A percentile compares a stretch with the other conserved stretches of the same genome.
phyloP scores from a whole-genome alignment of 2,888 invertebrate species.

The Zaprionus bogoriensis region DNA sequence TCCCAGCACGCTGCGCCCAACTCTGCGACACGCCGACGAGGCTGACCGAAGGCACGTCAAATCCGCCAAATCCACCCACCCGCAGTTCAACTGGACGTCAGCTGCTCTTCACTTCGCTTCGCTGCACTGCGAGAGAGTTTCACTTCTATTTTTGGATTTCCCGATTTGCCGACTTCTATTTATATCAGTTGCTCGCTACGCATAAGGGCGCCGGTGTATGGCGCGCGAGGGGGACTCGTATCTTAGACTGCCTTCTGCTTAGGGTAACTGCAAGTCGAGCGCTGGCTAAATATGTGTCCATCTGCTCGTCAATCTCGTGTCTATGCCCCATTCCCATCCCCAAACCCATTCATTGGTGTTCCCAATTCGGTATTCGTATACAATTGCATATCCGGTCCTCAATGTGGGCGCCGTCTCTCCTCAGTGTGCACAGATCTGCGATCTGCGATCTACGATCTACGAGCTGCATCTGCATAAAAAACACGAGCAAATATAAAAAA shows the following conservation, averaged over 20 bases:
- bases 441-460: too few relatives aligned
- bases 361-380: slow-evolving; percentile 58
- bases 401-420: slow-evolving; percentile 69
- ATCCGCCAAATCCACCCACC: slow-evolving; percentile 7
- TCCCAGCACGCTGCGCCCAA: slow-evolving; percentile 14
- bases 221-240: too few relatives aligned
- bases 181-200: background rate
- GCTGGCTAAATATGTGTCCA: slow-evolving; percentile 53
- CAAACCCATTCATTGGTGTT: slow-evolving; percentile 32
- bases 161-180: background rate
- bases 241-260: too few relatives aligned
- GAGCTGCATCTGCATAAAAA: slow-evolving; percentile 13
- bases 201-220: background rate
- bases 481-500: slow-evolving; percentile 1
- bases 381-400: slow-evolving; percentile 75
- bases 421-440: slow-evolving; percentile 8
- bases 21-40: too few relatives aligned
- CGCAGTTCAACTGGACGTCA: background rate
- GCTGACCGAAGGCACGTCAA: slow-evolving; percentile 43
- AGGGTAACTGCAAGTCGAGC: background rate
- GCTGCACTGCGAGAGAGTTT: too few relatives aligned
- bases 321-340: slow-evolving; percentile 17
- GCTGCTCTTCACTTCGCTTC: background rate
- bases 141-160: background rate
- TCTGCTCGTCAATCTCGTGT: slow-evolving; percentile 45